Percentiles rank a stretch among this genome's conserved stretches.
Evolutionary conservation across 92 coral and sea anemone genomes (phyloP).

Genomic region (Scolanthus callimorphus): DNA sequence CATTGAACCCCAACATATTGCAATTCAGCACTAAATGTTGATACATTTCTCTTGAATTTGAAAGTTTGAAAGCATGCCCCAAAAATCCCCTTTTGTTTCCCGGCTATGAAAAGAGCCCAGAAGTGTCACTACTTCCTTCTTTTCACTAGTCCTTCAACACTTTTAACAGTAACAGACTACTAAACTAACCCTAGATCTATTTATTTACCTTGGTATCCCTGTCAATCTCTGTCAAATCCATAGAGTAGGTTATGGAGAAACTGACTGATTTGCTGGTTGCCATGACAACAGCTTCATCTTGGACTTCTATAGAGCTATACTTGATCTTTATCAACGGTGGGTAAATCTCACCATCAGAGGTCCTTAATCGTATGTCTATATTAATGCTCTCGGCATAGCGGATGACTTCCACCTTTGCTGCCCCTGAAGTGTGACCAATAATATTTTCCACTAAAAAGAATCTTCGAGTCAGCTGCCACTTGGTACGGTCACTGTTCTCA

Average conservation of each 20-base stretch:
- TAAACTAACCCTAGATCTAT: too few relatives aligned
- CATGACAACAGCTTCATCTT: slow-evolving; percentile 45
- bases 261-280: slow-evolving; percentile 56
- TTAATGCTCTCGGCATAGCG: slow-evolving; percentile 72
- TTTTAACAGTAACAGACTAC: too few relatives aligned
- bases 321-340: slow-evolving; percentile 74
- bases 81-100: too few relatives aligned
- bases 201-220: slow-evolving; percentile 75
- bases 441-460: slow-evolving; percentile 74
- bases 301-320: slow-evolving; percentile 65
- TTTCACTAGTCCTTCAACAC: too few relatives aligned
- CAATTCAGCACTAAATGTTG: too few relatives aligned
- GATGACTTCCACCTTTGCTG: slow-evolving; percentile 38
- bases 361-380: slow-evolving; percentile 60
- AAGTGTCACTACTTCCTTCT: too few relatives aligned
- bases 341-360: slow-evolving; percentile 84
- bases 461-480: slow-evolving; percentile 80
- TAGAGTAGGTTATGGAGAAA: slow-evolving; percentile 68
- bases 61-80: too few relatives aligned
- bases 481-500: slow-evolving; percentile 40
- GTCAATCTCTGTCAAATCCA: slow-evolving; percentile 61
- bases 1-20: too few relatives aligned
- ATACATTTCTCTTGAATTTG: too few relatives aligned
- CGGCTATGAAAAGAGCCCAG: too few relatives aligned
- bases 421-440: slow-evolving; percentile 49